Conservation (phyloP, 2,888 invertebrate genomes). For the Steinernema hermaphroditum region DNA sequence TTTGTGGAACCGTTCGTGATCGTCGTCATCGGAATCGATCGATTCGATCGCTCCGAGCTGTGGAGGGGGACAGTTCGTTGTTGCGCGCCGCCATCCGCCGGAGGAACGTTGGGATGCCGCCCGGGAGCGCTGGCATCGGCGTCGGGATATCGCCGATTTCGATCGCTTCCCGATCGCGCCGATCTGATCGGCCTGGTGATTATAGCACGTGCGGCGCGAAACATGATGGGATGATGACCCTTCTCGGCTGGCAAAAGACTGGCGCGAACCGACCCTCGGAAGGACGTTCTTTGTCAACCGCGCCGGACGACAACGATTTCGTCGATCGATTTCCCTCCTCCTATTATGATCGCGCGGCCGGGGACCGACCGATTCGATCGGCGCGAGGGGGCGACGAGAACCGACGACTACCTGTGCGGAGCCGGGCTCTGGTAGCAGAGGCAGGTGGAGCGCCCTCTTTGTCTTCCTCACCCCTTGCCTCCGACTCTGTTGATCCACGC, state of each 20-base stretch:
- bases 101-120: too few relatives aligned
- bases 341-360: neutral
- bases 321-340: neutral
- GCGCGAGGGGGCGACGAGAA: too few relatives aligned
- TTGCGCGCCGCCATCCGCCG: too few relatives aligned
- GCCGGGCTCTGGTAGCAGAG: too few relatives aligned
- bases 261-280: neutral
- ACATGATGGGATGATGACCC: neutral
- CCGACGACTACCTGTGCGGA: too few relatives aligned
- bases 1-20: neutral
- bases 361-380: too few relatives aligned
- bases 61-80: too few relatives aligned
- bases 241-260: neutral
- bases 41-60: constrained; percentile 9
- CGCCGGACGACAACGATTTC: neutral
- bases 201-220: too few relatives aligned
- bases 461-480: neutral
- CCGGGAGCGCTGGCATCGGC: neutral
- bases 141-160: constrained; percentile 9
- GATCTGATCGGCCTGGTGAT: too few relatives aligned
- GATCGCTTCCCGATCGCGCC: constrained; percentile 1
- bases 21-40: neutral
- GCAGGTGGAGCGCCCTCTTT: too few relatives aligned
- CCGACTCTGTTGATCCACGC: neutral
- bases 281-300: constrained; percentile 10